Evolutionary conservation across 30 jellyfish, hydroid and myxozoan genomes (phyloP).

Genomic region (Morbakka virulenta): DNA sequence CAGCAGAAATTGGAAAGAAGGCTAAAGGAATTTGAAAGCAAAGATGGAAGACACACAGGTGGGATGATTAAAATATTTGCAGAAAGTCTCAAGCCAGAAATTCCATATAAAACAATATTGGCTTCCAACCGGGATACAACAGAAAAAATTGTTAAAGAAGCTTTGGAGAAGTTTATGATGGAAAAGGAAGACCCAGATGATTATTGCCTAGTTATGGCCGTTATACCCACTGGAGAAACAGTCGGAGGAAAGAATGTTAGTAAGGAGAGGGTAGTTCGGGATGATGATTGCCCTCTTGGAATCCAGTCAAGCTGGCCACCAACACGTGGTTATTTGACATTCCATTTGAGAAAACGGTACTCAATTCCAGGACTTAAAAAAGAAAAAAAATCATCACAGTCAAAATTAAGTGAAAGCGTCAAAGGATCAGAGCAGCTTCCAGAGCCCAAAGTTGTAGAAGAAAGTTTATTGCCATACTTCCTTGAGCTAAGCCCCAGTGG

Average conservation of each 20-base stretch:
- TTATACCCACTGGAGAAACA: conserved; percentile 91
- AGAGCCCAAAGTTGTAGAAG: conserved; percentile 36
- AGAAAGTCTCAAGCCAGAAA: conserved; percentile 91
- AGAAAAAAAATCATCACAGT: conserved; percentile 21
- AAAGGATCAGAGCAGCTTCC: conserved; percentile 52
- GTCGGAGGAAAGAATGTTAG: conserved; percentile 61
- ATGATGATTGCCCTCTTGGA: conserved; percentile 90
- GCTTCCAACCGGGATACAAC: conserved; percentile 83
- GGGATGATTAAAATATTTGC: conserved; percentile 97
- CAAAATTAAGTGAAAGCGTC: conserved; percentile 26
- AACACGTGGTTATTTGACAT: conserved; percentile 84
- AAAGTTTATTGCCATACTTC: conserved; percentile 50
- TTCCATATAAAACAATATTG: conserved; percentile 92
- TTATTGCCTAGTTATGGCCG: conserved; percentile 89
- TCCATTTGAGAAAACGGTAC: conserved; percentile 70
- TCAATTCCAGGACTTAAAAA: conserved; percentile 65
- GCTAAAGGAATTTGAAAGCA: conserved; percentile 62
- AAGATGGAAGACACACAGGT: conserved; percentile 89
- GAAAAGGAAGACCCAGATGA: conserved; percentile 80
- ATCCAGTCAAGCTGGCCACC: conserved; percentile 98
- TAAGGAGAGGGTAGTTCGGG: conserved; percentile 77
- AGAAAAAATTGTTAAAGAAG: conserved; percentile 83
- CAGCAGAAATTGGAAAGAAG: conserved; percentile 88
- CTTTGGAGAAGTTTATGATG: conserved; percentile 84
- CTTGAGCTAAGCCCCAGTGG: conserved; percentile 75